A percentile compares a stretch with the other conserved stretches of the same genome.
phyloP scores from a whole-genome alignment of 2,888 invertebrate genomes.

The Hirtodrosophila duncani region DNA sequence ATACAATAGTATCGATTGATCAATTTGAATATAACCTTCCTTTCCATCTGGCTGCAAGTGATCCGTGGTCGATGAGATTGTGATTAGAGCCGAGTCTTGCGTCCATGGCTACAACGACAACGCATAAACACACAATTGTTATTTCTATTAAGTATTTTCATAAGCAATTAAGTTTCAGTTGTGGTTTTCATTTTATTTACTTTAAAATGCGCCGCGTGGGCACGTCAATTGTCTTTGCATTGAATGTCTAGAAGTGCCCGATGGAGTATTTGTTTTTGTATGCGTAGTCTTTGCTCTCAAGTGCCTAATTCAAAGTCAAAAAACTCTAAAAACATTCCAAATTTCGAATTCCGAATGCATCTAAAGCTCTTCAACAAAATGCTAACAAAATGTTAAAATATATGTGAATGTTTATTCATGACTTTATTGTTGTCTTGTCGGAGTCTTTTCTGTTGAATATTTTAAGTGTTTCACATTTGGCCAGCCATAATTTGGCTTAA shows the following conservation, averaged over 20 bases:
- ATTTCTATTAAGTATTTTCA: slow-evolving; percentile 65
- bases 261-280: slow-evolving; percentile 30
- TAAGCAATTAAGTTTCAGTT: slow-evolving; percentile 60
- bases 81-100: slow-evolving; percentile 39
- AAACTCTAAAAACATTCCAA: too few relatives aligned
- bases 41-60: slow-evolving; percentile 58
- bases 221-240: slow-evolving; percentile 44
- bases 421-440: slow-evolving; percentile 17
- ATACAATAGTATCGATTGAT: too few relatives aligned
- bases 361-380: slow-evolving; percentile 11
- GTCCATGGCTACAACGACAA: slow-evolving; percentile 35
- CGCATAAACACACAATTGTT: slow-evolving; percentile 49
- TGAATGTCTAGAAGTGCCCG: slow-evolving; percentile 31
- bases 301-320: too few relatives aligned
- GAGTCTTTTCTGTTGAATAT: slow-evolving; percentile 25
- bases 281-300: too few relatives aligned
- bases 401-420: slow-evolving; percentile 65
- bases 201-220: slow-evolving; percentile 47
- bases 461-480: slow-evolving; percentile 26
- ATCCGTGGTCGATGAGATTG: slow-evolving; percentile 20
- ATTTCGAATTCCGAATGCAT: slow-evolving; percentile 27
- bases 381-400: slow-evolving; percentile 22
- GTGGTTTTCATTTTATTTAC: slow-evolving; percentile 16
- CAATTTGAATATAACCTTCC: slow-evolving; percentile 64
- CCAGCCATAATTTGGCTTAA: slow-evolving; percentile 18